These are phyloP conservation scores for Perdix hodgsoniae DNA, from an alignment of 2,797 vertebrate genomes.

Conservation along the genomic window DNA sequence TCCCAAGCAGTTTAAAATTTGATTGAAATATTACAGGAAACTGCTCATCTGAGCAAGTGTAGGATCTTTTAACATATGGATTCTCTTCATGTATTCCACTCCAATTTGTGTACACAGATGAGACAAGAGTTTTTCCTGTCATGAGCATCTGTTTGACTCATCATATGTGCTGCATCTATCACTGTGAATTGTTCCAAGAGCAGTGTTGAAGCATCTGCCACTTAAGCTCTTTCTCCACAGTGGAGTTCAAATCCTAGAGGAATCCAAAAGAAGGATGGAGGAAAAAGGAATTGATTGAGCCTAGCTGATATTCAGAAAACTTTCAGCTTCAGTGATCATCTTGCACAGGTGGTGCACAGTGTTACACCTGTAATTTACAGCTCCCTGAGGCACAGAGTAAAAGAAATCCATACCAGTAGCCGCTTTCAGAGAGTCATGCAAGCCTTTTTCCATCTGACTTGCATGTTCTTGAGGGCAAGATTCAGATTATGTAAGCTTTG, in stretches of 20 bases:
- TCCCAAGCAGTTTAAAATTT: neutral
- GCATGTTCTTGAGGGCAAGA: neutral
- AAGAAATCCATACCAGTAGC: neutral
- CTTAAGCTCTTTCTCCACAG: neutral
- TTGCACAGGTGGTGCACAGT: neutral
- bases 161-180: neutral
- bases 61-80: neutral
- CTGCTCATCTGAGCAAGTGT: neutral
- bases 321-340: neutral
- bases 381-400: neutral
- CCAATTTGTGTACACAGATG: conserved; percentile 16
- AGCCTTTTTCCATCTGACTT: neutral
- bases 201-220: conserved; percentile 12
- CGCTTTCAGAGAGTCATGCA: neutral
- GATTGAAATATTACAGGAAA: neutral
- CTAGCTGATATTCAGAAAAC: neutral
- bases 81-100: neutral
- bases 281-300: neutral
- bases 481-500: neutral
- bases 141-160: neutral
- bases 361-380: neutral
- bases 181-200: neutral
- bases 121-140: conserved; percentile 15
- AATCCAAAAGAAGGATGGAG: neutral
- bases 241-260: neutral